Percentiles rank a stretch among this genome's conserved stretches.
phyloP scores from a whole-genome alignment of 2,888 invertebrate genomes.

The Cantharis nigra region DNA sequence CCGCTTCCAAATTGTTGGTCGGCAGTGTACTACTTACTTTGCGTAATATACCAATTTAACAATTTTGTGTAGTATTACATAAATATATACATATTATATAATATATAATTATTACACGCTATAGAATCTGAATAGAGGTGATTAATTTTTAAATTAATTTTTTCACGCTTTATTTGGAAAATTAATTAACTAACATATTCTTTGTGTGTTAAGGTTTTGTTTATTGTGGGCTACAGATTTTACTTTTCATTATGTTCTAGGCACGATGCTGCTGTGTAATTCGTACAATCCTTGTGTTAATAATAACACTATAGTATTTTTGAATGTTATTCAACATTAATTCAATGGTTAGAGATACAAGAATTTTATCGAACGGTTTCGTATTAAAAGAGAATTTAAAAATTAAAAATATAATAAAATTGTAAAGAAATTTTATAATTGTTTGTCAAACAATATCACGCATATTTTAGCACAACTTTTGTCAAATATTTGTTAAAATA shows the following conservation, averaged over 20 bases:
- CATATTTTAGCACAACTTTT: not conserved
- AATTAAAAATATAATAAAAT: not conserved
- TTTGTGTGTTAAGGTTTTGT: not conserved
- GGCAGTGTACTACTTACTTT: too few species aligned
- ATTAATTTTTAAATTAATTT: not conserved
- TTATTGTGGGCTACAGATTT: not conserved
- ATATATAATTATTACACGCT: not conserved
- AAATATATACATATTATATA: not conserved
- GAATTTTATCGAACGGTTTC: not conserved
- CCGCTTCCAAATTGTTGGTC: too few species aligned
- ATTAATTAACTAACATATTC: not conserved
- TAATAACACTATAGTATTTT: not conserved
- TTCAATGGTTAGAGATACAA: not conserved
- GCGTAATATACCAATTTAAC: too few species aligned
- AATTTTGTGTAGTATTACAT: too few species aligned
- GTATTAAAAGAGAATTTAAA: not conserved
- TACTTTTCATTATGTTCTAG: not conserved
- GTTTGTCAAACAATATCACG: not conserved
- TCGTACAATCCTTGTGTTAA: not conserved
- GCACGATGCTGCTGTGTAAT: not conserved
- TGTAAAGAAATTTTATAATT: not conserved
- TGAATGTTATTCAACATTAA: not conserved
- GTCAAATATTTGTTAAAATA: not conserved
- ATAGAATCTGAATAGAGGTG: not conserved
- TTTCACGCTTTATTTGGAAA: not conserved